Evolutionary conservation across 1,140 invertebrate species (phyloP), one percentile per base, ranked within the genome.

Genomic region (Zaprionus davidi): DNA sequence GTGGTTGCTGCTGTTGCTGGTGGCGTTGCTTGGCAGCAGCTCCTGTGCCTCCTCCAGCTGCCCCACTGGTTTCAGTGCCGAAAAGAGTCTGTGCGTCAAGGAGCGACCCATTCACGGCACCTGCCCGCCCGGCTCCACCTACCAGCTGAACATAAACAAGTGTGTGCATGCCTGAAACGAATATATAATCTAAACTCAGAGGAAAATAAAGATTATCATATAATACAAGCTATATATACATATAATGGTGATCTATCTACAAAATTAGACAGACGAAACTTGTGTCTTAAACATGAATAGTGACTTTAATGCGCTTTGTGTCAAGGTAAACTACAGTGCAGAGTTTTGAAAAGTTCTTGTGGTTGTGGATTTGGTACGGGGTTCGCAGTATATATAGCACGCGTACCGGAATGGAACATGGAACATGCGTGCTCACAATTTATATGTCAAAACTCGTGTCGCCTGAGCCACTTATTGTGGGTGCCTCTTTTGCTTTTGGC

Each of bases 61-160:
- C 51, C 91, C 91, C 34, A 44, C 71, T 5, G 83, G 83, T 5
- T 92, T 77, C 53, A 80, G 34, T 66, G 28, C 60, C n/a, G 87
- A 81, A 24, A 70, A 62, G n/a, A 79, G 44, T 60, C 67, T 67
- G 5, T 92, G 91, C 44, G 66, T 81, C 6, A 68, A 76, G 22
- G 72, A 79, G 7, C 82, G 91, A 13, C 91, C 91, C 2, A 53
- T 92, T 15, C 91, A 91, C 55, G 91, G 91, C 31, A 74, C 78
- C 41, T 92, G 91, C 36, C 79, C 91, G 15, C 58, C 79, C 2
- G 75, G 79, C n/a, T 92, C 87, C 6, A 69, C 60, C 58, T 92
- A 82, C 31, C 57, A 82, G 41, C 36, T 86, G 11, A 76, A 46
- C 44, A 74, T 91, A 13, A 91, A 91, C 67, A 92, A 92, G 59